Percentiles rank a stretch among this genome's conserved stretches.
Conservation (phyloP, 1,140 invertebrate genomes). For the Orchestia grillus region DNA sequence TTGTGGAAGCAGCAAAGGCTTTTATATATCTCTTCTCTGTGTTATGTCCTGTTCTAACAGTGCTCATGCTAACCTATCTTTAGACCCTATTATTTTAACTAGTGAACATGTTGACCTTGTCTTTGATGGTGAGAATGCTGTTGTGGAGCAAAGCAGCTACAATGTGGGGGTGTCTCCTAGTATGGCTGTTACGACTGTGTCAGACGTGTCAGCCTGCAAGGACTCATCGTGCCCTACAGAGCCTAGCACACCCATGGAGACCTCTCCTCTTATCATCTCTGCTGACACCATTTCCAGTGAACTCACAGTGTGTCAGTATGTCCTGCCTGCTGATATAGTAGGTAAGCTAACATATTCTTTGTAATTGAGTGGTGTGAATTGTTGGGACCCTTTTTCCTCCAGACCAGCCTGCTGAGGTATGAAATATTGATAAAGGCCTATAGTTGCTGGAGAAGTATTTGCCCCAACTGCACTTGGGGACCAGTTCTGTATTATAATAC, state of each 20-base stretch:
- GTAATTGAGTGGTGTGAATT: neutral
- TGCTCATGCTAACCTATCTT: neutral
- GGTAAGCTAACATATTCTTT: slow-evolving; percentile 52
- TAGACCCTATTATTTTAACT: slow-evolving; percentile 39
- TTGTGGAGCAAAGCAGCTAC: slow-evolving; percentile 39
- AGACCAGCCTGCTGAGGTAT: neutral
- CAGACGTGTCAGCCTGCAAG: neutral
- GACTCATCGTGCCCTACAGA: neutral
- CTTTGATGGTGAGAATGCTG: slow-evolving; percentile 30
- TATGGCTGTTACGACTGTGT: slow-evolving; percentile 42
- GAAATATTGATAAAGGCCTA: neutral
- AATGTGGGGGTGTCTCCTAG: slow-evolving; percentile 45
- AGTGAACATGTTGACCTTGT: slow-evolving; percentile 54
- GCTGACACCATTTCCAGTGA: slow-evolving; percentile 62
- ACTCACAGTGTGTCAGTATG: slow-evolving; percentile 66
- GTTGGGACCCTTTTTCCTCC: neutral
- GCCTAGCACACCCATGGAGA: neutral
- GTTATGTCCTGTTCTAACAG: slow-evolving; percentile 23
- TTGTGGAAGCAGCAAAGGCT: neutral
- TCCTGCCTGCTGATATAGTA: slow-evolving; percentile 65
- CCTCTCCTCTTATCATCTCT: slow-evolving; percentile 58
- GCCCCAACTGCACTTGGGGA: neutral
- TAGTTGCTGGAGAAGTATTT: neutral
- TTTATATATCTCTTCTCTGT: neutral
- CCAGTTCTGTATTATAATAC: neutral